These are phyloP conservation scores for Stigmatopora argus DNA, from an alignment of 2,113 vertebrate genomes.

Conservation along the genomic window DNA sequence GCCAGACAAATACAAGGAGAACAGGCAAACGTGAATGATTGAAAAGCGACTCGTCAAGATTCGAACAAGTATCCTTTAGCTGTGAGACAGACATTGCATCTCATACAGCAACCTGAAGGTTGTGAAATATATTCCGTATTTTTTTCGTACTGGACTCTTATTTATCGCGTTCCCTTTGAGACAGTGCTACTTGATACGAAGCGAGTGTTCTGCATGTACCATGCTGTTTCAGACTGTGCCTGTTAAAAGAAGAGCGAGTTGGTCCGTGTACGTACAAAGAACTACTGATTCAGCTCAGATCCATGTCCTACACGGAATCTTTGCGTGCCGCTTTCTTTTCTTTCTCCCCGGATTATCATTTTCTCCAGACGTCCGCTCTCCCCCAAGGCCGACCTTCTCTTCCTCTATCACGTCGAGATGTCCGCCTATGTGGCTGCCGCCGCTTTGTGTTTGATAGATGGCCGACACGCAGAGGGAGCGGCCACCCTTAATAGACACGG, in stretches of 20 bases:
- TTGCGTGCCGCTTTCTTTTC: slow-evolving; percentile 23
- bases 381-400: slow-evolving; percentile 35
- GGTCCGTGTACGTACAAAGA: slow-evolving; percentile 14
- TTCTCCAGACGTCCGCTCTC: slow-evolving; percentile 11
- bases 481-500: slow-evolving; percentile 72
- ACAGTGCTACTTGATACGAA: slow-evolving; percentile 23
- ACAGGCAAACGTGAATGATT: neutral
- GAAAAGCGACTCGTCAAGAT: neutral
- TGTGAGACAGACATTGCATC: neutral
- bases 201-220: slow-evolving; percentile 8
- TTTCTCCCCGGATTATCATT: slow-evolving; percentile 19
- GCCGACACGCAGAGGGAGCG: slow-evolving; percentile 68
- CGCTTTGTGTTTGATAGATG: slow-evolving; percentile 68
- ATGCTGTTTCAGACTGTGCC: slow-evolving; percentile 25
- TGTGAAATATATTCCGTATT: neutral
- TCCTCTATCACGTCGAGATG: slow-evolving; percentile 55
- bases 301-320: slow-evolving; percentile 31
- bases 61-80: neutral
- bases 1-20: neutral
- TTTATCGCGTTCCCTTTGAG: slow-evolving; percentile 47
- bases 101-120: neutral
- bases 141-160: slow-evolving; percentile 10
- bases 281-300: slow-evolving; percentile 49
- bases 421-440: slow-evolving; percentile 51
- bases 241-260: slow-evolving; percentile 29